Base-by-base conservation (phyloP, 2,113 vertebrate species). In the Lamprologus ornatipinnis region DNA sequence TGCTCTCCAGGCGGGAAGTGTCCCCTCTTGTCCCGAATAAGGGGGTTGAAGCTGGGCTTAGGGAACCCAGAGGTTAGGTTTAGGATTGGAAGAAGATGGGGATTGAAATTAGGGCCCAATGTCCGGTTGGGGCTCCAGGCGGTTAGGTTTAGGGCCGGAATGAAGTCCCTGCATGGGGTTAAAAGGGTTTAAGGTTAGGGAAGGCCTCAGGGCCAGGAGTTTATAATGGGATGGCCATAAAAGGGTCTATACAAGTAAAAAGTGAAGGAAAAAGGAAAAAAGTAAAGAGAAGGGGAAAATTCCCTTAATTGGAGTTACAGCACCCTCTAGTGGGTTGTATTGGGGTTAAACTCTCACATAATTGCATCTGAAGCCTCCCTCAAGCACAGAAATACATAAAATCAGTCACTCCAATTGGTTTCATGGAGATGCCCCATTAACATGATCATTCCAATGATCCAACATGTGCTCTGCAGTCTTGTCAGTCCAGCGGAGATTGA, bases 341-440 rank as follows among this genome's bases (percentile, higher is more conserved):
- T 51, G 17, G 49, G 8, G 0, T 51, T 51, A 9, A 0, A 0
- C 8, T 51, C 49, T 9, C 17, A 51, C 49, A 51, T 3, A 51
- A n/a, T 51, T 8, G 49, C 49, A 0, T 0, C 8, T 51, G 49
- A 51, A 51, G 49, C 0, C 19, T 51, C 19, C 49, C 2, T 10
- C 49, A 9, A 51, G 49, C 9, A 51, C 19, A 51, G 19, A n/a
- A 51, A 2, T 51, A 1, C 49, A 51, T 9, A n/a, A 51, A 51
- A 51, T 51, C 17, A 19, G 17, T 1, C 47, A 51, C 8, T 9
- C 17, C 0, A 0, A 19, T 19, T 9, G 17, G 49, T 51, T 51
- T 51, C 3, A 51, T n/a, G 49, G 19, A n/a, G 49, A 51, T n/a
- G 8, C 3, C 0, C 49, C 49, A 51, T 9, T n/a, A 51, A n/a